Conservation (phyloP, 2,888 invertebrate genomes). For the Danaus chrysippus region DNA sequence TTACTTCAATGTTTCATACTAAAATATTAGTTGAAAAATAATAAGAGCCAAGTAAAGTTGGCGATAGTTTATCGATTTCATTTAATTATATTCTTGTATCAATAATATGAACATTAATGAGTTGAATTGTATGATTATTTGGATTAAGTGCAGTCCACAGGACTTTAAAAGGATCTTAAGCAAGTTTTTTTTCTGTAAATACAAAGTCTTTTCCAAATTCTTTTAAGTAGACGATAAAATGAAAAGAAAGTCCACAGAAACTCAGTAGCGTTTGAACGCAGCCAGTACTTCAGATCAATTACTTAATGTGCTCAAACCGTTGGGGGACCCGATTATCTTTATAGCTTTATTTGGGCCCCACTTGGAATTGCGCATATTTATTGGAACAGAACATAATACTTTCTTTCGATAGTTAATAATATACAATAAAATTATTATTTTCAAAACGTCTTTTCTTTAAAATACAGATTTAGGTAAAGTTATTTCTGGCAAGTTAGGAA, state of each 20-base stretch:
- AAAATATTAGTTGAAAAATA: no score
- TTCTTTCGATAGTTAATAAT: not conserved
- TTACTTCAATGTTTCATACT: not conserved
- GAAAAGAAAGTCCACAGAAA: not conserved
- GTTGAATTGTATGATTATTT: no score
- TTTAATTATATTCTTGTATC: no score
- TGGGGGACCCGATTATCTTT: constrained; percentile 38
- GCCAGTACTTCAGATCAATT: constrained; percentile 34
- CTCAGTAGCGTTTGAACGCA: constrained; percentile 14
- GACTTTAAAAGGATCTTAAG: no score
- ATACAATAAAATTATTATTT: not conserved
- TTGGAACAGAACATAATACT: not conserved
- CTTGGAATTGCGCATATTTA: not conserved
- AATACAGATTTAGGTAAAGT: not conserved
- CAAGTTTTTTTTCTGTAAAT: no score
- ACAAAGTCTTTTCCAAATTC: not conserved
- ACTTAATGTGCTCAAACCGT: constrained; percentile 40
- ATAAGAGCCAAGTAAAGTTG: no score
- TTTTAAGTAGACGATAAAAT: not conserved
- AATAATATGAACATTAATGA: no score
- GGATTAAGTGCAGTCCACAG: no score
- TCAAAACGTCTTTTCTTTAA: not conserved
- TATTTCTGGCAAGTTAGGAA: no score
- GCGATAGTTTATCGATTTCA: no score
- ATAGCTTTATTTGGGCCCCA: constrained; percentile 34